Base-by-base conservation (phyloP, 2,888 invertebrate genomes). In the Crocallis elinguaria region DNA sequence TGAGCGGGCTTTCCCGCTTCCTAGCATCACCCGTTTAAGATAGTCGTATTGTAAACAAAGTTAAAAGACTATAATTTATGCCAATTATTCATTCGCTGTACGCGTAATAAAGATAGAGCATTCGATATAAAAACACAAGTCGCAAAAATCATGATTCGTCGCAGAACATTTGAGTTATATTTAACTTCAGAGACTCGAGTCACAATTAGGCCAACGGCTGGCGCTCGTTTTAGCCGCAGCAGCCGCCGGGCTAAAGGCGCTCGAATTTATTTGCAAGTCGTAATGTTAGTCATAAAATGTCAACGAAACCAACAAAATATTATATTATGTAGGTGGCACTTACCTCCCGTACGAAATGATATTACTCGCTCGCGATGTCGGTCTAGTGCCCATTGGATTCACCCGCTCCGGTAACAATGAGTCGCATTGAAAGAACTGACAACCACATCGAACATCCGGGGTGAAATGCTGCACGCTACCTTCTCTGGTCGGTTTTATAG, bases 381-480 rank as follows among this genome's bases (percentile, higher is more conserved):
- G 94, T 60, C 94, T 91, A 61, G 93, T 93, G 81, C 93, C 94
- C 67, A 94, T 90, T 60, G 94, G 94, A 80, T 95, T 95, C 49
- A 93, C 90, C 76, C 95, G 93, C 81, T 96, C 96, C 57, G 96
- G 96, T 70, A 96, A 89, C 69, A 96, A 85, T 56, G 95, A 95
- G 83, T 96, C 95, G 81, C 95, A 94, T 91, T 96, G 95, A 86
- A 94, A 97, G 88, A 94, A 97, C 89, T 97, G 96, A 89, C 97
- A 96, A 66, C 93, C 96, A 86, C 97, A 96, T 68, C 97, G 94
- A 58, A 97, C 96, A 81, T 96, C 96, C 75, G 95, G 93, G 55
- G 96, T 94, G 68, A 92, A 93, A 67, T 94, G 93, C 70, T 95
- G 93, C 63, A 94, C 94, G 78, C 95, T 94, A 77, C 95, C 94